Evolutionary conservation across 2,888 invertebrate genomes (phyloP).

Genomic region (Sesia apiformis): DNA sequence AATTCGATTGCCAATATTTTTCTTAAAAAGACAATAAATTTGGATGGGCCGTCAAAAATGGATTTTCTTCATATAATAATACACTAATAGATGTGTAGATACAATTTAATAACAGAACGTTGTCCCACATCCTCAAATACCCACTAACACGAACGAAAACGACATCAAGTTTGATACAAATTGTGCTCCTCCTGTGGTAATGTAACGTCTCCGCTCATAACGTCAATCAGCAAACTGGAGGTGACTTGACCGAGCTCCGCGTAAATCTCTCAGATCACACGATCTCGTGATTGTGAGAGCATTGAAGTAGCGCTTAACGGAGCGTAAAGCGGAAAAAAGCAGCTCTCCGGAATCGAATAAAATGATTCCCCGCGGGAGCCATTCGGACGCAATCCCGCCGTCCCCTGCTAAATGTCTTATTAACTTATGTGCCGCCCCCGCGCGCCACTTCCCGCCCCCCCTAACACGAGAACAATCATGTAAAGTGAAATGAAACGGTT

Average conservation of each 20-base stretch:
- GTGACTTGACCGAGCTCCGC: slow-evolving; percentile 29
- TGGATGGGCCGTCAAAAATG: too few relatives aligned
- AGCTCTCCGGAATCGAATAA: slow-evolving; percentile 79
- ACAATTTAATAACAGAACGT: too few relatives aligned
- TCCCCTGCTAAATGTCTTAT: slow-evolving; percentile 74
- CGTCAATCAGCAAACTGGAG: slow-evolving; percentile 37
- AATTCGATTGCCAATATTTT: too few relatives aligned
- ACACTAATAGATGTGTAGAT: too few relatives aligned
- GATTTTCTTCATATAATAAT: too few relatives aligned
- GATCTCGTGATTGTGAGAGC: slow-evolving; percentile 48
- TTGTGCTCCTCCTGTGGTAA: slow-evolving; percentile 32
- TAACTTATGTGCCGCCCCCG: slow-evolving; percentile 65
- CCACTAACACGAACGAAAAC: background rate
- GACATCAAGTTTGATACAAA: slow-evolving; percentile 23
- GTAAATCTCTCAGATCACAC: slow-evolving; percentile 27
- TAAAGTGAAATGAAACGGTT: slow-evolving; percentile 75
- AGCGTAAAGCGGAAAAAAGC: slow-evolving; percentile 70
- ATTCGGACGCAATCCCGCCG: slow-evolving; percentile 79
- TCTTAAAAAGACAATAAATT: too few relatives aligned
- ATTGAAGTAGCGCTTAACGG: slow-evolving; percentile 62
- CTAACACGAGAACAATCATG: slow-evolving; percentile 72
- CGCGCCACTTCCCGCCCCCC: slow-evolving; percentile 28
- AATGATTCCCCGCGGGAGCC: slow-evolving; percentile 83
- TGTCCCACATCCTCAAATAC: too few relatives aligned
- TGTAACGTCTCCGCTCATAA: slow-evolving; percentile 40